Evolutionary conservation across 2,113 vertebrate species (phyloP).

Genomic region (Megalops atlanticus): DNA sequence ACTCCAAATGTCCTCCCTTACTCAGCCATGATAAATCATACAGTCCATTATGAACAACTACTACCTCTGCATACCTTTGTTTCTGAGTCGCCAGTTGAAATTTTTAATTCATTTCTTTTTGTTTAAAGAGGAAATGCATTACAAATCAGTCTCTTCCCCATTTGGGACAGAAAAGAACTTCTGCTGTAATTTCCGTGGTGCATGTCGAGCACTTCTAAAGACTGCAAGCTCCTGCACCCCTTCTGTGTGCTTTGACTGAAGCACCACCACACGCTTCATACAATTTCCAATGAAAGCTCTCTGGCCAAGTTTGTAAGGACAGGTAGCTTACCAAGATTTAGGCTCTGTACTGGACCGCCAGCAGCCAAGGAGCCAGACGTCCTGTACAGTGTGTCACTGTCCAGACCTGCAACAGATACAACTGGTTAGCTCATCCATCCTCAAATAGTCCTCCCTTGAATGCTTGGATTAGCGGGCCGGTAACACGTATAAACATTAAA

Average conservation of each 20-base stretch:
- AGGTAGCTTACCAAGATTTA: slow-evolving; percentile 20
- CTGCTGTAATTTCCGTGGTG: no score
- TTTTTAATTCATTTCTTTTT: background rate
- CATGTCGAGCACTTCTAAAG: no score
- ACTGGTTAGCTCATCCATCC: background rate
- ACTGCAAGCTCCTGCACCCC: no score
- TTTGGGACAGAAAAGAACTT: no score
- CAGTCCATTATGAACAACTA: background rate
- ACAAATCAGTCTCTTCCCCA: background rate
- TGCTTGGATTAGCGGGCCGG: slow-evolving; percentile 3
- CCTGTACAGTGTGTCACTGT: slow-evolving; percentile 29
- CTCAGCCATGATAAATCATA: background rate
- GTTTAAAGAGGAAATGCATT: background rate
- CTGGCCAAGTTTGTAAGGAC: background rate
- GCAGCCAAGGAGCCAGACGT: background rate
- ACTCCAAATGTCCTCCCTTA: background rate
- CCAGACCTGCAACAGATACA: slow-evolving; percentile 19
- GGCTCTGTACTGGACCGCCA: background rate
- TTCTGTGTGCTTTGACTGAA: background rate
- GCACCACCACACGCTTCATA: background rate
- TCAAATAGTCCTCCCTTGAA: background rate
- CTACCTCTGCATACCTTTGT: background rate
- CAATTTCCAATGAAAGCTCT: background rate
- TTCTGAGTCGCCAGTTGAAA: background rate
- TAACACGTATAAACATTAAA: slow-evolving; percentile 28